phyloP scores from a whole-genome alignment of 1,140 invertebrate species.

The Rhyzopertha dominica region DNA sequence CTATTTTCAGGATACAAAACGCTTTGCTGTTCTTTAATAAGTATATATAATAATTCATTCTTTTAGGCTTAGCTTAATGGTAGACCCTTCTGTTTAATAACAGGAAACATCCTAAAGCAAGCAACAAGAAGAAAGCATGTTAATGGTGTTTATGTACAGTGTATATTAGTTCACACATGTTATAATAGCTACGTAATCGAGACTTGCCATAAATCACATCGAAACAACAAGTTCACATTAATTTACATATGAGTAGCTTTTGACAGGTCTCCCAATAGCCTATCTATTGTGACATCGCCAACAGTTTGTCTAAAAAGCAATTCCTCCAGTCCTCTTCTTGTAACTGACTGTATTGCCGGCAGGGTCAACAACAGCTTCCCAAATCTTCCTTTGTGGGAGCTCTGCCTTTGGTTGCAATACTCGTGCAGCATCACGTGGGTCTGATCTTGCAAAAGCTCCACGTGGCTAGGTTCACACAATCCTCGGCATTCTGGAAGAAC shows the following conservation, averaged over 20 bases:
- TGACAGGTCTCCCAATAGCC: conserved; percentile 61
- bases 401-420: conserved; percentile 51
- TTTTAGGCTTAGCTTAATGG: too few relatives aligned
- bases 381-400: conserved; percentile 52
- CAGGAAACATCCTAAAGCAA: too few relatives aligned
- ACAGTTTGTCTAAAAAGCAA: conserved; percentile 66
- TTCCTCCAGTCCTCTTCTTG: conserved; percentile 55
- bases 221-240: too few relatives aligned
- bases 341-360: conserved; percentile 55
- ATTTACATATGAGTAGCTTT: conserved; percentile 38
- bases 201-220: too few relatives aligned
- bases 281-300: conserved; percentile 64
- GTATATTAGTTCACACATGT: too few relatives aligned
- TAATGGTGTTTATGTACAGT: too few relatives aligned
- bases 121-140: too few relatives aligned
- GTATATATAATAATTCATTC: too few relatives aligned
- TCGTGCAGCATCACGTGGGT: conserved; percentile 70
- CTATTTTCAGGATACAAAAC: too few relatives aligned
- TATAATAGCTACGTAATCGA: too few relatives aligned
- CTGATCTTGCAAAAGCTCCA: conserved; percentile 72
- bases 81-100: too few relatives aligned
- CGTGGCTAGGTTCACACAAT: conserved; percentile 55
- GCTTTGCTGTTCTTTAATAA: too few relatives aligned
- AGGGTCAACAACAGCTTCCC: conserved; percentile 64
- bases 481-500: conserved; percentile 57